phyloP scores from a whole-genome alignment of 2,888 invertebrate species.

The Eupithecia insigniata region DNA sequence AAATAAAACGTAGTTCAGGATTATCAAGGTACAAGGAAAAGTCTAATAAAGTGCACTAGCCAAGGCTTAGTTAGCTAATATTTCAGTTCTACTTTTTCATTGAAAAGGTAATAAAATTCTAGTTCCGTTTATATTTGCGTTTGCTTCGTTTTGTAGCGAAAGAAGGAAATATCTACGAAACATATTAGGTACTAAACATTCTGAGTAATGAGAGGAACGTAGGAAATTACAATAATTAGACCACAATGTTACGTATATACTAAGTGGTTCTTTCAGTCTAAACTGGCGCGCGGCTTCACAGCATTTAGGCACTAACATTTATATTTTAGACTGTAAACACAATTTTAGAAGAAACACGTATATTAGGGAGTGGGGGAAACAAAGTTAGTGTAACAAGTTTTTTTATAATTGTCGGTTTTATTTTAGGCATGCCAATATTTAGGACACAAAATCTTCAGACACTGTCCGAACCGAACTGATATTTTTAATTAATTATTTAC shows the following conservation, averaged over 20 bases:
- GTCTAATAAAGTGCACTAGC: neutral
- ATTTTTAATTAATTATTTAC: too few species aligned
- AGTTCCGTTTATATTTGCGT: neutral
- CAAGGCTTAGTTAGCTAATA: neutral
- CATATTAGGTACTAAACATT: slow-evolving; percentile 26
- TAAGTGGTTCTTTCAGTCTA: neutral
- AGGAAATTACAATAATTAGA: slow-evolving; percentile 25
- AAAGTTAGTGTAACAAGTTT: neutral
- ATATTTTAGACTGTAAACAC: too few species aligned
- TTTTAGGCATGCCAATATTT: too few species aligned
- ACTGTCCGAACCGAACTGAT: too few species aligned
- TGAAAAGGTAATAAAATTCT: neutral
- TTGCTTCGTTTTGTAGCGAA: slow-evolving; percentile 12
- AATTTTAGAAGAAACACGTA: too few species aligned
- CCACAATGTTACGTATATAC: slow-evolving; percentile 21
- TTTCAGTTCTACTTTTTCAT: neutral
- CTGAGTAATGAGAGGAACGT: slow-evolving; percentile 24
- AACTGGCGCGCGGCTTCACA: neutral
- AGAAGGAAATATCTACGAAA: slow-evolving; percentile 24
- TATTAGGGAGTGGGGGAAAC: too few species aligned
- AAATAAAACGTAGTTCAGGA: neutral
- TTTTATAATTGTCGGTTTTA: neutral
- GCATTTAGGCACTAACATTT: neutral
- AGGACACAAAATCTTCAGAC: too few species aligned
- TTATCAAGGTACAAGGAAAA: neutral